These are phyloP conservation scores for Eufriesea mexicana DNA, from an alignment of 1,140 invertebrate species.

Conservation along the genomic window DNA sequence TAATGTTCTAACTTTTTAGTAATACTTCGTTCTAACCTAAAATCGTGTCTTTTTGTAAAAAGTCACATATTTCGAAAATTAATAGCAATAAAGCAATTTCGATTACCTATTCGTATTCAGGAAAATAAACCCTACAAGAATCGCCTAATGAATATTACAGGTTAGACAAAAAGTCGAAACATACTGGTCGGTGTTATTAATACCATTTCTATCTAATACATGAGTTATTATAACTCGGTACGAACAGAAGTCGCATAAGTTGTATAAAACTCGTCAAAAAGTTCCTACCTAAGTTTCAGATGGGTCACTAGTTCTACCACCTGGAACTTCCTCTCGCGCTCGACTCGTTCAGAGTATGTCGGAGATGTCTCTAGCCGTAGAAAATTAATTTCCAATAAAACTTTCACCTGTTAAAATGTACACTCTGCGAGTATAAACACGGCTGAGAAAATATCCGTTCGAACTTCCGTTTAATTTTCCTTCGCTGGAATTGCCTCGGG, in stretches of 20 bases:
- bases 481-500: not conserved
- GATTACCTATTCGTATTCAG: too few relatives aligned
- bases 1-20: too few relatives aligned
- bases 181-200: not conserved
- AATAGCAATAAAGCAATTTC: too few relatives aligned
- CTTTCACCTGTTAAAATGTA: not conserved
- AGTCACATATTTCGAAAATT: too few relatives aligned
- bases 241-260: not conserved
- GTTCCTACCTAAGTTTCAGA: not conserved
- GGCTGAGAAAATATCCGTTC: not conserved
- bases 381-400: not conserved
- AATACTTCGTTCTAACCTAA: too few relatives aligned
- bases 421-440: not conserved
- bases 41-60: too few relatives aligned
- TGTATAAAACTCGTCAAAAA: slow-evolving; percentile 2
- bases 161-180: too few relatives aligned
- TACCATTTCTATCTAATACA: not conserved
- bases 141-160: too few relatives aligned
- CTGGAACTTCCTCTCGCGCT: not conserved
- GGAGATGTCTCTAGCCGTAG: not conserved
- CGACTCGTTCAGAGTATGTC: not conserved
- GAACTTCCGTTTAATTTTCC: too few relatives aligned
- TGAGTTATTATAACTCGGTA: not conserved
- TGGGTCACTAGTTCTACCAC: not conserved
- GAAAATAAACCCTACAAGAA: too few relatives aligned